Evolutionary conservation across 2,113 vertebrate species (phyloP).

Genomic region (Oncorhynchus nerka): DNA sequence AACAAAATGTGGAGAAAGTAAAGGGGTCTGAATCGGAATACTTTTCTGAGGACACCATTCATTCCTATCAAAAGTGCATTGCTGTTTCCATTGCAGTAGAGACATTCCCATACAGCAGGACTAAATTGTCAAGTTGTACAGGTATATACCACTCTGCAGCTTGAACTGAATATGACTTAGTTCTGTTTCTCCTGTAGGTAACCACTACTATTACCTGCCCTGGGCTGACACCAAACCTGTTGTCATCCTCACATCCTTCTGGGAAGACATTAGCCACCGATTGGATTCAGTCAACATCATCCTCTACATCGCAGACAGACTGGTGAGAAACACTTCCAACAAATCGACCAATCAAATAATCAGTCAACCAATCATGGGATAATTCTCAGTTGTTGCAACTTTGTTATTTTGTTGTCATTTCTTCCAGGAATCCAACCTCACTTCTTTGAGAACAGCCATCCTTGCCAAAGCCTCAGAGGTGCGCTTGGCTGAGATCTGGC

Average conservation of each 20-base stretch:
- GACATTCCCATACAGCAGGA: no score
- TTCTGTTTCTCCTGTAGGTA: conserved; percentile 74
- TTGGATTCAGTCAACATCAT: conserved; percentile 85
- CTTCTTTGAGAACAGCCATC: conserved; percentile 81
- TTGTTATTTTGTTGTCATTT: conserved; percentile 29
- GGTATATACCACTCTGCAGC: background rate
- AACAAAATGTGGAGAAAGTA: no score
- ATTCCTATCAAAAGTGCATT: no score
- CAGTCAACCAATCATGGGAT: no score
- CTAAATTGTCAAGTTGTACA: background rate
- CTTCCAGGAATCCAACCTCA: conserved; percentile 83
- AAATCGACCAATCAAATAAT: background rate
- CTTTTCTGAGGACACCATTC: no score
- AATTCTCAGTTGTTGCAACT: background rate
- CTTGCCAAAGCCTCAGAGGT: conserved; percentile 79
- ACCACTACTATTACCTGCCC: conserved; percentile 95
- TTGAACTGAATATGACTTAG: background rate
- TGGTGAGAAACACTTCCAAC: conserved; percentile 76
- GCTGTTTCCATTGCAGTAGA: no score
- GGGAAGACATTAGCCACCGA: conserved; percentile 96
- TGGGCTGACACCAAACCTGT: conserved; percentile 93
- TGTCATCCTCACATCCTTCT: conserved; percentile 89
- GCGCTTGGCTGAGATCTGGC: conserved; percentile 79
- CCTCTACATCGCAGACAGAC: conserved; percentile 75
- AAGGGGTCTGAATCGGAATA: no score